Percentiles rank a stretch among this genome's conserved stretches.
Conservation (phyloP, 2,797 vertebrate species). For the Rhynchonycteris naso region DNA sequence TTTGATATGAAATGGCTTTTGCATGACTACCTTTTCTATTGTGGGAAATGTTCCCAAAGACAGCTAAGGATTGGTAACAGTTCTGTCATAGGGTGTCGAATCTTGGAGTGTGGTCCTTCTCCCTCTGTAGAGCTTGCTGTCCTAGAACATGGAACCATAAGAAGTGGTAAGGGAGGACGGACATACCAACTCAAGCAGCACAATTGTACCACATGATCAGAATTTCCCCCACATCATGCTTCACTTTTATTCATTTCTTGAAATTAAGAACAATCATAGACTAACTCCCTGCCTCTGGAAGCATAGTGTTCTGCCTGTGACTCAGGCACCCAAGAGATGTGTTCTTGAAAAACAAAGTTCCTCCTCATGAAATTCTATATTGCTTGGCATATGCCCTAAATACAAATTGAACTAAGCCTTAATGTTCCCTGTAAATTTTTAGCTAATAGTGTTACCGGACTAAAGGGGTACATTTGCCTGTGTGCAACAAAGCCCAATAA, state of each 20-base stretch:
- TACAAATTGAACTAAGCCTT: not conserved
- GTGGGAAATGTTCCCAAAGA: not conserved
- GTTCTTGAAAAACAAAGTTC: not conserved
- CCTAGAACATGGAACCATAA: accelerated
- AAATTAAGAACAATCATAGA: not conserved
- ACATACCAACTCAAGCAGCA: accelerated
- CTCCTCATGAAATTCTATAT: not conserved
- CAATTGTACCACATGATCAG: not conserved
- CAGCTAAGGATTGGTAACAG: too few relatives aligned
- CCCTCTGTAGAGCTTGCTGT: not conserved
- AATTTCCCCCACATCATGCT: too few relatives aligned
- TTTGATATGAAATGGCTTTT: not conserved
- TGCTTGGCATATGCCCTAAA: not conserved
- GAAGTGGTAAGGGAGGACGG: accelerated
- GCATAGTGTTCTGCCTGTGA: not conserved
- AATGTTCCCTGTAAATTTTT: not conserved
- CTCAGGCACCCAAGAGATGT: not conserved
- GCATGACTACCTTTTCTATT: not conserved
- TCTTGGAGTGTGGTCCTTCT: not conserved
- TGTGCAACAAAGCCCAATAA: not conserved
- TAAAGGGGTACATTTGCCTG: not conserved
- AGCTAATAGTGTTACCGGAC: not conserved
- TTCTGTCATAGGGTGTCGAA: not conserved
- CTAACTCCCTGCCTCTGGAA: not conserved
- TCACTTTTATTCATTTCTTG: not conserved